phyloP scores from a whole-genome alignment of 2,797 vertebrate genomes.

The Cyprinella venusta region DNA sequence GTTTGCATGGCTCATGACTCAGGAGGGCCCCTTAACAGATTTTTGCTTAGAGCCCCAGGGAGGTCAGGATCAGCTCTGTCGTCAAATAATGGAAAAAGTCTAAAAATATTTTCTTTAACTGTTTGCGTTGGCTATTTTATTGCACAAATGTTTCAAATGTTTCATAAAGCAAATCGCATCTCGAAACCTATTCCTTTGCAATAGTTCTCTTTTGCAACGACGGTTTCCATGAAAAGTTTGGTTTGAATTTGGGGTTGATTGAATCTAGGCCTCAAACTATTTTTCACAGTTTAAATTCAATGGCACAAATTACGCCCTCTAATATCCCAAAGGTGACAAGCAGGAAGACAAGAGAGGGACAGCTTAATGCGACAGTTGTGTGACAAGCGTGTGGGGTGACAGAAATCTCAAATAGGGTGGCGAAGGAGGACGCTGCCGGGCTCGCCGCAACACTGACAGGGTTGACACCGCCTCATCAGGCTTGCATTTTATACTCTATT shows the following conservation, averaged over 20 bases:
- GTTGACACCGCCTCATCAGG: constrained; percentile 58
- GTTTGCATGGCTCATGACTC: no score
- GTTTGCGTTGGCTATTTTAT: not conserved
- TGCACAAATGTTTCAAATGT: not conserved
- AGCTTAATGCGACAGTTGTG: constrained; percentile 25
- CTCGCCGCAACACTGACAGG: constrained; percentile 46
- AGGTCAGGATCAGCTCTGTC: no score
- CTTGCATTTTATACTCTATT: constrained; percentile 61
- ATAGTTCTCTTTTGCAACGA: no score
- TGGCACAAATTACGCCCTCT: constrained; percentile 27
- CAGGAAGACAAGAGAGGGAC: constrained; percentile 37
- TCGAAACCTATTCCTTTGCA: no score
- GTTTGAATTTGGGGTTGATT: not conserved
- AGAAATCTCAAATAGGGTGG: constrained; percentile 39
- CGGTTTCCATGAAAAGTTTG: not conserved
- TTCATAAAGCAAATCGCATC: no score
- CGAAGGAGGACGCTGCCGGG: constrained; percentile 36
- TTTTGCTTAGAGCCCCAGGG: no score
- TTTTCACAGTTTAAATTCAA: constrained; percentile 24
- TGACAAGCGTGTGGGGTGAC: constrained; percentile 18
- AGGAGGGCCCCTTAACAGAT: no score
- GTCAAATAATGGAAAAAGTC: no score
- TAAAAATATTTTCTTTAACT: no score
- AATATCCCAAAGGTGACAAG: constrained; percentile 26
- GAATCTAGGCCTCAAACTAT: constrained; percentile 3